A percentile compares a stretch with the other conserved stretches of the same genome.
These are phyloP conservation scores for Anticlea derivata DNA, from an alignment of 2,888 invertebrate genomes.

Conservation along the genomic window DNA sequence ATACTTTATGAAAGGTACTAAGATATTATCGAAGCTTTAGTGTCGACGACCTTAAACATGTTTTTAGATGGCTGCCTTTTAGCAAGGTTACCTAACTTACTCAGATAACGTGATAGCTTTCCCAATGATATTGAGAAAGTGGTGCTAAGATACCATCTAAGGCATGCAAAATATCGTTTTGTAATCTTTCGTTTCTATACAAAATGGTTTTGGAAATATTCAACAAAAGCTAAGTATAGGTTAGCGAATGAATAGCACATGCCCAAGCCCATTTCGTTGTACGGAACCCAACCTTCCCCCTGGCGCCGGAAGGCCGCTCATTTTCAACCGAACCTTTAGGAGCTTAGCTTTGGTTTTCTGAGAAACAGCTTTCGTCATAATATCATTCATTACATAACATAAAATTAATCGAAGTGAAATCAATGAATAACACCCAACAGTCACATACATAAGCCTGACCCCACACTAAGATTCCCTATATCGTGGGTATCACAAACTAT, in stretches of 20 bases:
- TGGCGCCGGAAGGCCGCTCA: slow-evolving; percentile 24
- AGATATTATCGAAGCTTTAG: slow-evolving; percentile 6
- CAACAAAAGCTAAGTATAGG: slow-evolving; percentile 34
- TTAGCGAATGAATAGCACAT: slow-evolving; percentile 34
- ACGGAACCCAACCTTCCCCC: slow-evolving; percentile 6
- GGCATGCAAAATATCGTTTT: slow-evolving; percentile 8
- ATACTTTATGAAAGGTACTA: no score
- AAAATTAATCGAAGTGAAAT: no score
- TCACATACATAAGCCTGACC: no score
- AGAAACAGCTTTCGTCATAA: not conserved
- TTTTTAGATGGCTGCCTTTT: not conserved
- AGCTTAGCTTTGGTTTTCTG: not conserved
- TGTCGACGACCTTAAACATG: slow-evolving; percentile 7
- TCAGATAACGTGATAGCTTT: slow-evolving; percentile 1
- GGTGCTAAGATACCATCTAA: slow-evolving; percentile 7
- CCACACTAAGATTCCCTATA: no score
- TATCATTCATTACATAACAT: no score
- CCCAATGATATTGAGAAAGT: slow-evolving; percentile 1
- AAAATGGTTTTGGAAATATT: slow-evolving; percentile 38
- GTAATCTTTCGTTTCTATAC: slow-evolving; percentile 27
- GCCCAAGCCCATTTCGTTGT: slow-evolving; percentile 23
- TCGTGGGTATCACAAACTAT: no score
- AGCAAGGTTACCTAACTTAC: slow-evolving; percentile 8
- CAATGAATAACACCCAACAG: no score
- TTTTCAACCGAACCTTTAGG: slow-evolving; percentile 15